phyloP scores from a whole-genome alignment of 2,888 invertebrate genomes.

The Calameuta idolon region DNA sequence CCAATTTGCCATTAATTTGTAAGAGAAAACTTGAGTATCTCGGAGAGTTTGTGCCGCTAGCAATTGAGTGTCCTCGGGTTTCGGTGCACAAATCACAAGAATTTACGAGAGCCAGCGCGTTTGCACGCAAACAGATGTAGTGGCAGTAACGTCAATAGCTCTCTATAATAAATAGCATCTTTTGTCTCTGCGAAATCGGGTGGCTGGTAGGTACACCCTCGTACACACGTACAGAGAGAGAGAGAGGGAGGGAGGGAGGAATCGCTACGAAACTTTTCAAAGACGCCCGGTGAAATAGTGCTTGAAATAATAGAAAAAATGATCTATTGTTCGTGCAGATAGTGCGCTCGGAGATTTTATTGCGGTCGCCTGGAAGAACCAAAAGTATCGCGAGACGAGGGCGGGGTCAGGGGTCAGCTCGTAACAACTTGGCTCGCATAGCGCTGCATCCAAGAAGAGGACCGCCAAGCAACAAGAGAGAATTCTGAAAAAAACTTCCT shows the following conservation, averaged over 20 bases:
- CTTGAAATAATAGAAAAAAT: constrained; percentile 35
- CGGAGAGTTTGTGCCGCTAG: too few relatives aligned
- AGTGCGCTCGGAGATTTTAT: constrained; percentile 18
- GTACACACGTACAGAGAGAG: too few relatives aligned
- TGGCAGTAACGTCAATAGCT: too few relatives aligned
- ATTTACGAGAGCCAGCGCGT: too few relatives aligned
- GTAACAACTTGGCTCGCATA: constrained; percentile 25
- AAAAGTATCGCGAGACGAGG: constrained; percentile 1
- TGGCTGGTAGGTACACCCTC: too few relatives aligned
- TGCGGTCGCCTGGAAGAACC: constrained; percentile 7
- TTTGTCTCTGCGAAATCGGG: too few relatives aligned
- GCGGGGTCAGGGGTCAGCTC: constrained; percentile 18
- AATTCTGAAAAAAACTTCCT: constrained; percentile 19
- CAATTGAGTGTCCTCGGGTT: too few relatives aligned
- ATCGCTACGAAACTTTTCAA: constrained; percentile 1
- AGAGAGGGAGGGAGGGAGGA: neutral
- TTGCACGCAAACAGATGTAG: too few relatives aligned
- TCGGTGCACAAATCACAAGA: too few relatives aligned
- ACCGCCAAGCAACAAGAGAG: neutral
- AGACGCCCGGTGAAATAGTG: constrained; percentile 25
- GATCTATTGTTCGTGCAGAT: constrained; percentile 30
- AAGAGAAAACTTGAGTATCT: too few relatives aligned
- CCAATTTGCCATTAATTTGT: too few relatives aligned
- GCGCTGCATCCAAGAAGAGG: constrained; percentile 17
- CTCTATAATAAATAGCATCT: too few relatives aligned